A percentile compares a stretch with the other conserved stretches of the same genome.
Evolutionary conservation across 30 jellyfish, hydroid and myxozoan genomes (phyloP).

Genomic region (Clytia hemisphaerica): DNA sequence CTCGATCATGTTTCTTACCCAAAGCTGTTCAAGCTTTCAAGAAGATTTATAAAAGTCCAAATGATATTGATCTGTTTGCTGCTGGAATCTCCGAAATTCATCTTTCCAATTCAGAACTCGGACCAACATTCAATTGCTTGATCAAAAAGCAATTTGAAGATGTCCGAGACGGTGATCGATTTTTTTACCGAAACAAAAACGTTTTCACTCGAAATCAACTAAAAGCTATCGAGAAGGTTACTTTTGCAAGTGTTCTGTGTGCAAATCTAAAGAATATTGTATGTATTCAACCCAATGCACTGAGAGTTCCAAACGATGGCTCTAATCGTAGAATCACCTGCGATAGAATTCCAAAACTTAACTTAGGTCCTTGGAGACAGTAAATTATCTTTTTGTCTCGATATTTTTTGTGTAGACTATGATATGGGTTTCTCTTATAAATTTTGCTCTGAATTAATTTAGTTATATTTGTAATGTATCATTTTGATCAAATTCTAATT

Average conservation of each 20-base stretch:
- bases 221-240: constrained; percentile 39
- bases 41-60: constrained; percentile 29
- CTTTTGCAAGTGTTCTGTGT: constrained; percentile 63
- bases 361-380: constrained; percentile 49
- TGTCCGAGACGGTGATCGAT: constrained; percentile 69
- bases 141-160: constrained; percentile 47
- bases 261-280: constrained; percentile 59
- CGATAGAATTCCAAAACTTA: constrained; percentile 37
- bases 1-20: neutral
- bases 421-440: no score
- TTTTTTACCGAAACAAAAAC: constrained; percentile 49
- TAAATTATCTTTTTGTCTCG: no score
- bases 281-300: constrained; percentile 59
- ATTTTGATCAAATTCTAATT: no score
- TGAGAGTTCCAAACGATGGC: neutral
- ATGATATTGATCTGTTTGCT: constrained; percentile 51
- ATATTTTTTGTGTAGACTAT: no score
- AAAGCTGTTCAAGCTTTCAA: constrained; percentile 29
- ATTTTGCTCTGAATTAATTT: no score
- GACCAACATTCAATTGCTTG: constrained; percentile 61
- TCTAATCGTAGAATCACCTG: constrained; percentile 36
- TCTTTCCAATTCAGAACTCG: constrained; percentile 43
- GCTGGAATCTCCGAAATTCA: constrained; percentile 59
- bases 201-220: constrained; percentile 49
- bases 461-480: no score